These are phyloP conservation scores for Homalodisca vitripennis DNA, from an alignment of 1,140 invertebrate genomes.

Conservation along the genomic window DNA sequence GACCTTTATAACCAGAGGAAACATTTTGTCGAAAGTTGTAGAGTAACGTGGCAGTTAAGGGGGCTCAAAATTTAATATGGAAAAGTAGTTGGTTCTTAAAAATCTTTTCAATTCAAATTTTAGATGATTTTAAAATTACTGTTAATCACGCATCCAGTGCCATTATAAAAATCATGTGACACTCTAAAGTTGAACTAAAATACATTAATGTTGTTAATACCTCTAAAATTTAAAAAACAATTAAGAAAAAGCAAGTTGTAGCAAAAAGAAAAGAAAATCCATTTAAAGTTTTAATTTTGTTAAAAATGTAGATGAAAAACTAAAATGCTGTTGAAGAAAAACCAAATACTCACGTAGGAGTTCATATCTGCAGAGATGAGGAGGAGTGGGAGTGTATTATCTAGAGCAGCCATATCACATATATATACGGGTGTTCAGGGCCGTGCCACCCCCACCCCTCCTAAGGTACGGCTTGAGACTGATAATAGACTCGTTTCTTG, in stretches of 20 bases:
- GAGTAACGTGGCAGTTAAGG: too few species aligned
- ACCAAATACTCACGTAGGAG: not conserved
- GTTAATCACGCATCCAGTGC: too few species aligned
- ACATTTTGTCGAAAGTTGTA: too few species aligned
- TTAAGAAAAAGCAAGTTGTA: not conserved
- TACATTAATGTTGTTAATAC: not conserved
- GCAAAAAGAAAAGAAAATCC: too few species aligned
- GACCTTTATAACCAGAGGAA: too few species aligned
- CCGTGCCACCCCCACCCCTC: conserved; percentile 1
- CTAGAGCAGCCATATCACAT: not conserved
- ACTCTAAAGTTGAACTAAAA: not conserved
- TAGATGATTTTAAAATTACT: too few species aligned
- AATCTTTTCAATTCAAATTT: too few species aligned
- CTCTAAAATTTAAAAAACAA: not conserved
- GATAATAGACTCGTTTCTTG: not conserved
- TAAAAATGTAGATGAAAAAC: not conserved
- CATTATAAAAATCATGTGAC: too few species aligned
- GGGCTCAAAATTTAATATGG: too few species aligned
- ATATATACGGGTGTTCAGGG: conserved; percentile 15
- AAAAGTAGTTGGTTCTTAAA: too few species aligned
- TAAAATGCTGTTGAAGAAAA: too few species aligned
- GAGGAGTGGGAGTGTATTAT: conserved; percentile 5
- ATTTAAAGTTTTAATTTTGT: not conserved
- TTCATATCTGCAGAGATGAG: not conserved
- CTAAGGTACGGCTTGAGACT: not conserved